phyloP scores from a whole-genome alignment of 1,140 invertebrate species.

The Drosophila gunungcola region DNA sequence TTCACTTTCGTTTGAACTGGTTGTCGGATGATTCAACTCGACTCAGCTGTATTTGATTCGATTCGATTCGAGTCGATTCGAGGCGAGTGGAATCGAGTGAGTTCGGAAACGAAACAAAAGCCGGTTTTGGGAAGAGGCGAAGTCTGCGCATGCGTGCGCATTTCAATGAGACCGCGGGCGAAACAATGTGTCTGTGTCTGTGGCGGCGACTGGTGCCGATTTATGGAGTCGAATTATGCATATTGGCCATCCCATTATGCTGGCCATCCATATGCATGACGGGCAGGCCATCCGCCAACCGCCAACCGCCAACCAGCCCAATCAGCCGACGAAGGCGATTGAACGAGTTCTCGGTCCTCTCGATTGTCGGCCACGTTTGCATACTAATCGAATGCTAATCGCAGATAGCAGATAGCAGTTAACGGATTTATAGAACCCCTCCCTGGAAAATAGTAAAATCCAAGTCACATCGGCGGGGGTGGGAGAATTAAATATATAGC shows the following conservation, averaged over 20 bases:
- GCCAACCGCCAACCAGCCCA: conserved; percentile 10
- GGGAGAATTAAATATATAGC: not conserved
- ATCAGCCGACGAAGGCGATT: conserved; percentile 7
- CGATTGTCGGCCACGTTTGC: conserved; percentile 26
- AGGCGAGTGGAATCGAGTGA: conserved; percentile 13
- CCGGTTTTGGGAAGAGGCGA: conserved; percentile 33
- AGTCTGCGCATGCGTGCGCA: conserved; percentile 71
- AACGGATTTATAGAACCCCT: conserved; percentile 15
- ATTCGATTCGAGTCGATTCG: conserved; percentile 13
- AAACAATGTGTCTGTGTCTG: conserved; percentile 7
- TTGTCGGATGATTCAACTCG: conserved; percentile 26
- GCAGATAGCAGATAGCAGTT: conserved; percentile 61
- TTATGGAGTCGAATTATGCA: conserved; percentile 17
- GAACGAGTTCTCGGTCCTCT: conserved; percentile 28
- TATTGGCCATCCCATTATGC: conserved; percentile 40
- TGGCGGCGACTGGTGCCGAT: not conserved
- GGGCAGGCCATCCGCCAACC: conserved; percentile 8
- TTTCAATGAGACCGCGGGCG: conserved; percentile 58
- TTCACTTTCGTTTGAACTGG: conserved; percentile 77
- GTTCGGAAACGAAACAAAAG: conserved; percentile 16
- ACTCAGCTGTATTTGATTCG: conserved; percentile 3
- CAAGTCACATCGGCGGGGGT: conserved; percentile 5
- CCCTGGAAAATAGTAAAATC: conserved; percentile 20
- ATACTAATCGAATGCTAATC: conserved; percentile 60
- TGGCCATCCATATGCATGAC: conserved; percentile 52